Base-by-base conservation (phyloP, 2,797 vertebrate species). In the Danio aesculapii region DNA sequence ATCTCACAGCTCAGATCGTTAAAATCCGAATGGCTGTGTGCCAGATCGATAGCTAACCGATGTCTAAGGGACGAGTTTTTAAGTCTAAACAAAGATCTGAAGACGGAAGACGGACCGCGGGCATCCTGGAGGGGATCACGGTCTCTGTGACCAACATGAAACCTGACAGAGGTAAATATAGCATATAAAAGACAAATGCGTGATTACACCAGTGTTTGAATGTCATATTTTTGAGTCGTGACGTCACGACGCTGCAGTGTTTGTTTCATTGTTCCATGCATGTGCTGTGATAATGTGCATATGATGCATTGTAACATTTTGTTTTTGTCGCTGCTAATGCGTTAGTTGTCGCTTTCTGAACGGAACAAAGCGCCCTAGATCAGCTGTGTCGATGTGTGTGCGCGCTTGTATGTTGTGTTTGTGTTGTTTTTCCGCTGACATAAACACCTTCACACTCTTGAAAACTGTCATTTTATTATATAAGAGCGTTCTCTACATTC, bases 131-230 rank as follows among this genome's bases (percentile, higher is more conserved):
- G 90, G 90, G 80, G 90, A 83, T 79, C 88, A 88, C 87, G 86
- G 92, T 93, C 93, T 92, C 94, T 86, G 88, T 91, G 90, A 92
- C 86, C 88, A 96, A 93, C 89, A 98, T 98, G 97, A 99, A 98
- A 95, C 88, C 97, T 76, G 97, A 98, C 86, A 90, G 96, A 98
- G 97, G 98, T 99, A 97, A 92, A 46, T 10, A 2, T 1, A 0
- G 0, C 3, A 1, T 1, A 41, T 0, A 50, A 14, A 8, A 58
- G 6, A 6, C 21, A 43, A 67, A 16, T n/a, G 63, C 16, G 50
- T 43, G 50, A 44, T 55, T 19, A 4, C 64, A 58, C 12, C 21
- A 70, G 68, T 53, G 30, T 71, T 43, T 61, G 53, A 14, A 61
- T 79, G 77, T n/a, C 44, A 49, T 77, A 7, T 62, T 8, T 62